Evolutionary conservation across 35 echinoderm and acorn worm species (phyloP).

Genomic region (Heliocidaris erythrogramma): DNA sequence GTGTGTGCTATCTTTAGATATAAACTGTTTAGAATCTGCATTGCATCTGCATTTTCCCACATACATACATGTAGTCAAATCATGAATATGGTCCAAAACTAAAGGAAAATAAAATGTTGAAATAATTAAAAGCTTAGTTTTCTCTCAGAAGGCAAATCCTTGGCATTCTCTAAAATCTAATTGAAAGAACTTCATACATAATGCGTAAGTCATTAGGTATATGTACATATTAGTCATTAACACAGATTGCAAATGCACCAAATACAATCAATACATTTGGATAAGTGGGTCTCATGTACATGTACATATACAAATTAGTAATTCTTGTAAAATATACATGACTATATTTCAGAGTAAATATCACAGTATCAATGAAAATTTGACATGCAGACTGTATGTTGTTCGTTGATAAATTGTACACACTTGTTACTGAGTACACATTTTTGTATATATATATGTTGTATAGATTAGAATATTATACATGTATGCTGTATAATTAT

Average conservation of each 20-base stretch:
- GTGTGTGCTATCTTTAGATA: too few relatives aligned
- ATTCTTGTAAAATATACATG: neutral
- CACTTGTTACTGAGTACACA: neutral
- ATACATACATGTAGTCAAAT: neutral
- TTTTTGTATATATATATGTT: neutral
- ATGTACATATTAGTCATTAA: neutral
- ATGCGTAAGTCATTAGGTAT: neutral
- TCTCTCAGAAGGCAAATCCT: neutral
- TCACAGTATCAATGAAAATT: neutral
- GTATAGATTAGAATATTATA: neutral
- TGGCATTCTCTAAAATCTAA: neutral
- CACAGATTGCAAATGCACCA: neutral
- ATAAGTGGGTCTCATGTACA: neutral
- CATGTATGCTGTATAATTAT: neutral
- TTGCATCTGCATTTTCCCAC: too few relatives aligned
- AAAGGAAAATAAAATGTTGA: neutral
- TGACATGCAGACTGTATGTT: neutral
- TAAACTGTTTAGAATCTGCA: too few relatives aligned
- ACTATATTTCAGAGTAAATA: slow-evolving; percentile 6
- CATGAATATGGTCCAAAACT: neutral
- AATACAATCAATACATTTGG: neutral
- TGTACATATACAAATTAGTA: neutral
- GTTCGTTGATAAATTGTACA: neutral
- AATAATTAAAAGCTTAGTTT: neutral
- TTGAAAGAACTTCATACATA: neutral